These are phyloP conservation scores for Lottia scabra DNA, from an alignment of 2,888 invertebrate species.

Conservation along the genomic window DNA sequence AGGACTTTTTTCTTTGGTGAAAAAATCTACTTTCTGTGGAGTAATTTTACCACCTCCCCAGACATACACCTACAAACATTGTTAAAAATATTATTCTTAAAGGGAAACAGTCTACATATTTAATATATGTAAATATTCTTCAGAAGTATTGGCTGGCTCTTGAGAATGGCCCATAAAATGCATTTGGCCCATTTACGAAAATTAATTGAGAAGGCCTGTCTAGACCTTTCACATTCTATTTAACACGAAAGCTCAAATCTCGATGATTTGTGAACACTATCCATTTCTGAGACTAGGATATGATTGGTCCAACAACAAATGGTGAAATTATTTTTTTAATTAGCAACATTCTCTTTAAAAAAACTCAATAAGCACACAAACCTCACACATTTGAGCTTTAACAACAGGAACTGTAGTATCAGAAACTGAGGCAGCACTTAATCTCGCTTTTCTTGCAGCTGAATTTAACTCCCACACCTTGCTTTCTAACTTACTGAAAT, in stretches of 20 bases:
- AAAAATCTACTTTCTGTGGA: conserved; percentile 65
- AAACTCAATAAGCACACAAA: conserved; percentile 27
- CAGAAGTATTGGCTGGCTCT: too few species aligned
- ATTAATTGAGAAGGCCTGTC: too few species aligned
- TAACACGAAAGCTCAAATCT: too few species aligned
- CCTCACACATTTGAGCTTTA: conserved; percentile 66
- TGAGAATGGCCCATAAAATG: too few species aligned
- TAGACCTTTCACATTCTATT: too few species aligned
- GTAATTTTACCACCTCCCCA: conserved; percentile 68
- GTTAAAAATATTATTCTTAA: not conserved
- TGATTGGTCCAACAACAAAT: too few species aligned
- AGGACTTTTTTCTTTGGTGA: conserved; percentile 62
- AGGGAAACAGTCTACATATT: too few species aligned
- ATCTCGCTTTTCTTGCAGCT: conserved; percentile 45
- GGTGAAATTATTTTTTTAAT: too few species aligned
- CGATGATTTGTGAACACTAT: too few species aligned
- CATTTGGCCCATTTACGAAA: too few species aligned
- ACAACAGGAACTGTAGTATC: conserved; percentile 59
- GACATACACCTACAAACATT: conserved; percentile 58
- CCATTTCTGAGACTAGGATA: too few species aligned
- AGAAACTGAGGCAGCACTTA: conserved; percentile 44
- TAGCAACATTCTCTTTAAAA: conserved; percentile 8
- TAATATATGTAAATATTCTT: too few species aligned
- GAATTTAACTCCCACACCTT: conserved; percentile 62
- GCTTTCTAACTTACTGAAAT: conserved; percentile 46